Base-by-base conservation (phyloP, 2,113 vertebrate genomes). In the Hippolais icterina region DNA sequence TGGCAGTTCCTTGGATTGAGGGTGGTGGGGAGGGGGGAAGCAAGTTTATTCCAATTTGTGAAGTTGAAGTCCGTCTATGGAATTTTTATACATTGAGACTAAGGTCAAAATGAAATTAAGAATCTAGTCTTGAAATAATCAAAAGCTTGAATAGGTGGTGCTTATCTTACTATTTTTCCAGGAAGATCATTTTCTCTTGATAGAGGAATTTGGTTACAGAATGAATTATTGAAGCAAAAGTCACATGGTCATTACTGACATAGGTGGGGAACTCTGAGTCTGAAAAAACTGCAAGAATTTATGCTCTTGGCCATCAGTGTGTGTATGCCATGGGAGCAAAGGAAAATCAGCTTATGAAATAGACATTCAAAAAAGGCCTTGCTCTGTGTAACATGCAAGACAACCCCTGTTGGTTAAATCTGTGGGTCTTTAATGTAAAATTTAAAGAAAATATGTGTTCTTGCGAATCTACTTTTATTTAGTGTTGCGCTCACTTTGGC, bases 11-110 rank as follows among this genome's bases (percentile, higher is more conserved):
- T 85, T 80, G 37, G 37, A 17, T 20, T 83, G 74, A 75, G 25
- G 11, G 5, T 4, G 2, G 8, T 18, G 6, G 46, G 15, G 14
- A 21, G 17, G 7, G 7, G 20, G 17, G 1, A 31, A 44, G 25
- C 0, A 37, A 50, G 10, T 42, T 74, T 46, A 27, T 65, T 83
- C 8, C 1, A 5, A 47, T 47, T 70, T 54, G 25, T 54, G 18
- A 14, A 23, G 28, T 61, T 74, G n/a, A 53, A 49, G 24, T 80
- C 6, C 71, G 1, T 11, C 8, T 61, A 2, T 49, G 46, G 27
- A 52, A 4, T 65, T 50, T 68, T 79, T 80, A 33, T 64, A 24
- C 3, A 19, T 9, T 18, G 66, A 25, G 29, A 17, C 12, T 6
- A 59, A 71, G 3, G 37, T 61, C 15, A 44, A n/a, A 33, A 22